A percentile compares a stretch with the other conserved stretches of the same genome.
Conservation (phyloP, 2,113 vertebrate species). For the Chamaetylas fuelleborni region DNA sequence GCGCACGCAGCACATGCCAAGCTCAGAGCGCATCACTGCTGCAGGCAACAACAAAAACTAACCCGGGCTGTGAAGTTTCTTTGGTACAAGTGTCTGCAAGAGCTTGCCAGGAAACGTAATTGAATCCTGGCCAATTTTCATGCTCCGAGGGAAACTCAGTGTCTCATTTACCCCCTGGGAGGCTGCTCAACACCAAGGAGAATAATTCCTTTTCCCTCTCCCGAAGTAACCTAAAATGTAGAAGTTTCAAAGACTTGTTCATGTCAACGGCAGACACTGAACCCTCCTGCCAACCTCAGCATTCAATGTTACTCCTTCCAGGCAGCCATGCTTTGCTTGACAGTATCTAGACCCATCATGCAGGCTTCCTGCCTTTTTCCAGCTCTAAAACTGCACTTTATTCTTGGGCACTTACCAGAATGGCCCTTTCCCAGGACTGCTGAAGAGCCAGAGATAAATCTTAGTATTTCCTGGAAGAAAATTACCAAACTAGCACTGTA, state of each 20-base stretch:
- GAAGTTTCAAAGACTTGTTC: background rate
- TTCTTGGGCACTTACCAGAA: background rate
- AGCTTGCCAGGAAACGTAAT: slow-evolving; percentile 40
- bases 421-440: background rate
- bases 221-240: slow-evolving; percentile 15
- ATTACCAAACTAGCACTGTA: background rate
- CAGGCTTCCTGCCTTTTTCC: slow-evolving; percentile 3
- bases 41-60: background rate
- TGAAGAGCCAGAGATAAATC: slow-evolving; percentile 36
- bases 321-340: background rate
- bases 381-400: background rate
- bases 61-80: background rate
- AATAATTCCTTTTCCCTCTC: background rate
- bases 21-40: background rate
- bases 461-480: slow-evolving; percentile 17
- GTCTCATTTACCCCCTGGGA: slow-evolving; percentile 38
- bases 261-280: background rate
- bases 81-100: background rate
- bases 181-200: background rate
- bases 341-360: slow-evolving; percentile 12
- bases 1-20: background rate
- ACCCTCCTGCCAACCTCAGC: background rate
- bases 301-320: background rate
- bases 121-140: slow-evolving; percentile 32
- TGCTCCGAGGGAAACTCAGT: slow-evolving; percentile 42